A percentile compares a stretch with the other conserved stretches of the same genome.
Evolutionary conservation across 2,797 vertebrate species (phyloP).

Genomic region (Naso thynnoides): DNA sequence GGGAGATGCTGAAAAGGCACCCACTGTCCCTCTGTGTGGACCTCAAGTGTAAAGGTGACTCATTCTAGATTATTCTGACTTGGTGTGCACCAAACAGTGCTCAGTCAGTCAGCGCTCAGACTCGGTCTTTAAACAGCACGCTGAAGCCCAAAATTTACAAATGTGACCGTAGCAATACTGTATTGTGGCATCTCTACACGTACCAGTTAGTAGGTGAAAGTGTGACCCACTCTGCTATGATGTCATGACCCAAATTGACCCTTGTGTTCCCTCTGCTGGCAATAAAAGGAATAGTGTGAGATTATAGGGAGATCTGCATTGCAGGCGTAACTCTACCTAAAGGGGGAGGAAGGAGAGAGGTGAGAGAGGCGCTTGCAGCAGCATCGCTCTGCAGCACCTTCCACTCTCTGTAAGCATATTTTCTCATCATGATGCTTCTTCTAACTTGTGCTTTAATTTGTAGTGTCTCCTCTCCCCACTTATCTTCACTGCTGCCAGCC

Average conservation of each 20-base stretch:
- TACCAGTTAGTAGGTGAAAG: conserved; percentile 20
- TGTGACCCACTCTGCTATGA: conserved; percentile 40
- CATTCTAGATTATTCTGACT: background rate
- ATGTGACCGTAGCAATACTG: conserved; percentile 10
- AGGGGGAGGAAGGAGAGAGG: conserved; percentile 17
- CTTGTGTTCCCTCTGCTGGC: conserved; percentile 73
- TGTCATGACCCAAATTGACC: conserved; percentile 61
- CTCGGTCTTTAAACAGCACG: background rate
- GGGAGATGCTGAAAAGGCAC: conserved; percentile 96
- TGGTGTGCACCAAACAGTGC: background rate
- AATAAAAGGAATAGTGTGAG: conserved; percentile 61
- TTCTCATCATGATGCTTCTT: conserved; percentile 48
- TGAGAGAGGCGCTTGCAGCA: conserved; percentile 56
- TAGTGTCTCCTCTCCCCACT: conserved; percentile 13
- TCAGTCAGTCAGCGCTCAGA: background rate
- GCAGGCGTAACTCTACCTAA: conserved; percentile 79
- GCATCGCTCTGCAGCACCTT: conserved; percentile 65
- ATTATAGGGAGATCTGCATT: conserved; percentile 80
- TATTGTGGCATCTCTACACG: conserved; percentile 32
- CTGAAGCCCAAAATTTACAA: conserved; percentile 1
- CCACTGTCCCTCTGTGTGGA: conserved; percentile 92
- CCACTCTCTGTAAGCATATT: conserved; percentile 64
- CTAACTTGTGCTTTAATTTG: conserved; percentile 41
- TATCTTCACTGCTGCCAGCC: conserved; percentile 35
- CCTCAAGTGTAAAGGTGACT: conserved; percentile 94